Base-by-base conservation (phyloP, 2,888 invertebrate genomes). In the Galerucella nymphaeae region DNA sequence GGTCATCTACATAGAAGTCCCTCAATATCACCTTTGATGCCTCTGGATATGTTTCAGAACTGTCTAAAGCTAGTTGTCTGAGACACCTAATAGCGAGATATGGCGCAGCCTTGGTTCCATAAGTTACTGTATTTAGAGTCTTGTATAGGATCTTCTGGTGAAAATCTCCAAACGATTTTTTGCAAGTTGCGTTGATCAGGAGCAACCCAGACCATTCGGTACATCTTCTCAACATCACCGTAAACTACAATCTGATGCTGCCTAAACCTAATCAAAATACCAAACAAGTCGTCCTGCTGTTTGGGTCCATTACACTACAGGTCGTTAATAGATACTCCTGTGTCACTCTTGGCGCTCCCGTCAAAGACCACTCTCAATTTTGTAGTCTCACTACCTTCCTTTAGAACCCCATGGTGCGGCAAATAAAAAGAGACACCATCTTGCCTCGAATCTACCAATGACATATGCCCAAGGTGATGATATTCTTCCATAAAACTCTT, bases 1-100 rank as follows among this genome's bases (percentile, higher is more conserved):
- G 48, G 53, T 71, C 50, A 50, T 59, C 71, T 41, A 66, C 71
- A 38, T 66, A 71, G 66, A 78, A 75, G 41, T 81, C 77, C 2
- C 30, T 30, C 45, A 71, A 58, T 53, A 71, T 66, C n/a, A 59
- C 42, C 30, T 53, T 42, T 10, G 66, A 66, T 57, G 66, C 66
- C 55, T 38, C 42, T 59, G 59, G 71, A 42, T 59, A 30, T 8
- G 38, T 11, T 38, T 13, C 42, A 50, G 45, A 11, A 66, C 53
- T 71, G 30, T 70, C 30, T 4, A 66, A 16, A 8, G 66, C 66
- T 53, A 71, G 1, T 38, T 66, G 48, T 16, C 50, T 66, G 14
- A 71, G 38, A 50, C 66, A 71, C 59, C 41, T 48, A 23, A 66
- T 66, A 10, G 66, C 61, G 18, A 71, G 23, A 50, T 59, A 71